Percentiles rank a stretch among this genome's conserved stretches.
Conservation (phyloP, 2,888 invertebrate genomes). For the Cerastoderma edule region DNA sequence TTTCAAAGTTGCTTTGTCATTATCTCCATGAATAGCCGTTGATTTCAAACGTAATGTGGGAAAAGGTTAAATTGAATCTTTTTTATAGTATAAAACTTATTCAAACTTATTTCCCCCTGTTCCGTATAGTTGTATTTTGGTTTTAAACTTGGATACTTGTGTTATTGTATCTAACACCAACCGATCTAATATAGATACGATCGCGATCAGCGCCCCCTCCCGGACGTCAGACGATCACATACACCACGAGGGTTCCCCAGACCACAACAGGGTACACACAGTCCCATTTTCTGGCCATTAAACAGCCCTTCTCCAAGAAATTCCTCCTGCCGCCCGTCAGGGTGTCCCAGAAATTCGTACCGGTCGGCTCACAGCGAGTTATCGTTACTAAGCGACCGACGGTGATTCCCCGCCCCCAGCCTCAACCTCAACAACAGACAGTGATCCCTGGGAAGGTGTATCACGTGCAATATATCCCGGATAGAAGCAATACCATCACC, state of each 20-base stretch:
- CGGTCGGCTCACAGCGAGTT: constrained; percentile 7
- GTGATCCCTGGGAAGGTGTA: constrained; percentile 11
- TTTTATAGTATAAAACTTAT: no score
- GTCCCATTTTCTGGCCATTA: constrained; percentile 45
- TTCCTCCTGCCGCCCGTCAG: constrained; percentile 37
- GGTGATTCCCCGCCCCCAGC: constrained; percentile 7
- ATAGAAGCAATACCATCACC: constrained; percentile 6
- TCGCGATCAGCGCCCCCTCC: constrained; percentile 20
- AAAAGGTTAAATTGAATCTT: no score
- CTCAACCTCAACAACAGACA: neutral
- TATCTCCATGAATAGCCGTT: no score
- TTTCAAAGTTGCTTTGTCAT: no score
- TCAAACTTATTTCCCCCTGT: no score
- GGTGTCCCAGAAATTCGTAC: neutral
- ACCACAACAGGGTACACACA: constrained; percentile 29
- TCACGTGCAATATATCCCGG: constrained; percentile 9
- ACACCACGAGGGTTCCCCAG: neutral
- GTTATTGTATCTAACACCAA: no score
- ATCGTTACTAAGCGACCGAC: constrained; percentile 18
- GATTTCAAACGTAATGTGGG: no score
- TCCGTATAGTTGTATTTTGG: neutral
- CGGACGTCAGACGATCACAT: neutral
- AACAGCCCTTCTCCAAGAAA: constrained; percentile 46
- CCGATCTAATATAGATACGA: neutral
- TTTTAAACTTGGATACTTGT: neutral